phyloP scores from a whole-genome alignment of 2,113 vertebrate genomes.

The Phrynosoma platyrhinos region DNA sequence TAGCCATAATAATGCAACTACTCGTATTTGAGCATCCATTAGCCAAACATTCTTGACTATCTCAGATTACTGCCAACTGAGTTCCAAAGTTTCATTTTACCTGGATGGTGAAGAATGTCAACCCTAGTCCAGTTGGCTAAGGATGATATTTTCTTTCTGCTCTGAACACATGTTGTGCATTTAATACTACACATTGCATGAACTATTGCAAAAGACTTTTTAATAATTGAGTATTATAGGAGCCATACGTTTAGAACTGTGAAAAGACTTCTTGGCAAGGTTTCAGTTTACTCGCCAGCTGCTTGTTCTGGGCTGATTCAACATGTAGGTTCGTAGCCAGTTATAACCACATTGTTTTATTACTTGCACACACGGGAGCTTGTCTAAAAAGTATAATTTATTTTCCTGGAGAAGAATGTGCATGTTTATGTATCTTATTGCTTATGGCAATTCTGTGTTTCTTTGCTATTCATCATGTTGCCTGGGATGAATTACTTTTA shows the following conservation, averaged over 20 bases:
- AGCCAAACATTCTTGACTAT: background rate
- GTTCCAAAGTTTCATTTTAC: background rate
- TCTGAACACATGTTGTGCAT: background rate
- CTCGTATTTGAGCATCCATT: background rate
- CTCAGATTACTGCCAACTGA: background rate
- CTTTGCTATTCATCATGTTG: background rate
- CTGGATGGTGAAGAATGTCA: background rate
- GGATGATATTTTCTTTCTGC: background rate
- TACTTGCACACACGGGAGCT: conserved; percentile 6
- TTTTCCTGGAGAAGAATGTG: background rate
- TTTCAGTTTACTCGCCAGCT: conserved; percentile 16
- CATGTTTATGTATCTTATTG: background rate
- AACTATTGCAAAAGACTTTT: background rate
- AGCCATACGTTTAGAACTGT: background rate
- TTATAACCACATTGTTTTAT: conserved; percentile 20
- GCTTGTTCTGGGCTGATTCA: conserved; percentile 17
- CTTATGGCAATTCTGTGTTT: background rate
- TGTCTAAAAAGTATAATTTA: background rate
- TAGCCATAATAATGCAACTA: background rate
- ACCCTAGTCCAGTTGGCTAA: background rate
- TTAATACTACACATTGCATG: background rate
- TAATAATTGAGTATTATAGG: background rate
- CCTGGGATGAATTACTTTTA: conserved; percentile 10
- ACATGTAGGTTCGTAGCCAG: background rate
- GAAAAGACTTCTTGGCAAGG: conserved; percentile 1